These are phyloP conservation scores for Clarias platycephalus DNA, from an alignment of 2,797 vertebrate species.

Conservation along the genomic window DNA sequence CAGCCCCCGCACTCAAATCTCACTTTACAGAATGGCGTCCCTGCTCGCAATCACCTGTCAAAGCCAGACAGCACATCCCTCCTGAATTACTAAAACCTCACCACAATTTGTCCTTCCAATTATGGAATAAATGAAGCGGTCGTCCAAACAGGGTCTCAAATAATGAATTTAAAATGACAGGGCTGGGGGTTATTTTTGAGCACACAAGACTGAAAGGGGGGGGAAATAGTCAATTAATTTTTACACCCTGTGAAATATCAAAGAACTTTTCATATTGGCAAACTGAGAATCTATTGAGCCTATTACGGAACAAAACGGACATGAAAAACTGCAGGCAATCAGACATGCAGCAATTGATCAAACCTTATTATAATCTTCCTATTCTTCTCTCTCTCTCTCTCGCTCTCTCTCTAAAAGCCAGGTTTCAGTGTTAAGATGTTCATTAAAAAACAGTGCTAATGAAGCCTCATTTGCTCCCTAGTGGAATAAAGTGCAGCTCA, in stretches of 20 bases:
- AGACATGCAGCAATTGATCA: constrained; percentile 38
- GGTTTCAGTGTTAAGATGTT: constrained; percentile 37
- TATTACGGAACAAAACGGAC: constrained; percentile 39
- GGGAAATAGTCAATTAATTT: constrained; percentile 25
- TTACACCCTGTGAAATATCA: constrained; percentile 25
- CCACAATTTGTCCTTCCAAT: constrained; percentile 55
- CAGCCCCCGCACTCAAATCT: constrained; percentile 47
- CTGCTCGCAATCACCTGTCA: constrained; percentile 52
- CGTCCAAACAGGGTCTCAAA: constrained; percentile 42
- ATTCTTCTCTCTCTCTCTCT: constrained; percentile 20
- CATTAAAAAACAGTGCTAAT: constrained; percentile 49
- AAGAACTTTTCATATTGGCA: constrained; percentile 33
- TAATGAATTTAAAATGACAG: constrained; percentile 34
- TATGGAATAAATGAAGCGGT: constrained; percentile 50
- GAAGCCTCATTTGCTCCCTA: constrained; percentile 2
- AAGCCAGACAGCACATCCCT: constrained; percentile 36
- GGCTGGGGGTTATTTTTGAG: constrained; percentile 17
- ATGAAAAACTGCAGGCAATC: constrained; percentile 38
- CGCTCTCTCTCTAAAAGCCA: constrained; percentile 19
- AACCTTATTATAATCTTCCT: constrained; percentile 27
- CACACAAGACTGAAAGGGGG: not conserved
- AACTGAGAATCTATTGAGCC: constrained; percentile 29
- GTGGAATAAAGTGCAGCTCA: not conserved
- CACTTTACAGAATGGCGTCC: constrained; percentile 39
- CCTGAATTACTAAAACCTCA: constrained; percentile 44